Base-by-base conservation (phyloP, 2,797 vertebrate species). In the Antennarius maculatus region DNA sequence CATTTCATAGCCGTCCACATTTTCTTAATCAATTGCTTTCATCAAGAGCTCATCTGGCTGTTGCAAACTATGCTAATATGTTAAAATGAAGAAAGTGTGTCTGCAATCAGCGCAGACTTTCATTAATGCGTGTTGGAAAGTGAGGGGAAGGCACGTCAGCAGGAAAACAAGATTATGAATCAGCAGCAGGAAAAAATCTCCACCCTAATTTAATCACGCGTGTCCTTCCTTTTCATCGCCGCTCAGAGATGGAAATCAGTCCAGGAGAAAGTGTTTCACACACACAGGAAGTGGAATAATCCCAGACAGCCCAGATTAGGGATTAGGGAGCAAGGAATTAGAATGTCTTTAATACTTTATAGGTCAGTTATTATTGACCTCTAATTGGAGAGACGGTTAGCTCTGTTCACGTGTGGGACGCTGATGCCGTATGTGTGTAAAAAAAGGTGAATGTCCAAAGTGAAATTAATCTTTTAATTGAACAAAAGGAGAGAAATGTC, bases 181-280 rank as follows among this genome's bases (percentile, higher is more conserved):
- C 23, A 23, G 23, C 71, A 70, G 79, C 82, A 65, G 58, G 67
- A 76, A 86, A 89, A 80, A 87, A 61, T 73, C 72, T 82, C 62
- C 67, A 78, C 65, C 43, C 72, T 90, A 92, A 93, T 92, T 83
- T 79, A 92, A 91, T 93, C 88, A 90, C 83, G 78, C 66, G 81
- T 83, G 71, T 74, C 78, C 77, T 83, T 83, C 83, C 87, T 79
- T 23, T 79, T 75, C 72, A 76, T 83, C 79, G 52, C 54, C 56
- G 59, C 56, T 48, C 63, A 58, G 71, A 86, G 80, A 90, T 81
- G 76, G 55, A 82, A 86, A 87, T 81, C 71, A 74, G 43, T 74
- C 46, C 29, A 43, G 54, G 31, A 63, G 77, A 79, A 76, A 52
- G 23, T 1, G 67, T 71, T 83, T 82, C n/a, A 61, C 39, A 18